These are phyloP conservation scores for Drosophila bocqueti DNA, from an alignment of 1,140 invertebrate species.

Conservation along the genomic window DNA sequence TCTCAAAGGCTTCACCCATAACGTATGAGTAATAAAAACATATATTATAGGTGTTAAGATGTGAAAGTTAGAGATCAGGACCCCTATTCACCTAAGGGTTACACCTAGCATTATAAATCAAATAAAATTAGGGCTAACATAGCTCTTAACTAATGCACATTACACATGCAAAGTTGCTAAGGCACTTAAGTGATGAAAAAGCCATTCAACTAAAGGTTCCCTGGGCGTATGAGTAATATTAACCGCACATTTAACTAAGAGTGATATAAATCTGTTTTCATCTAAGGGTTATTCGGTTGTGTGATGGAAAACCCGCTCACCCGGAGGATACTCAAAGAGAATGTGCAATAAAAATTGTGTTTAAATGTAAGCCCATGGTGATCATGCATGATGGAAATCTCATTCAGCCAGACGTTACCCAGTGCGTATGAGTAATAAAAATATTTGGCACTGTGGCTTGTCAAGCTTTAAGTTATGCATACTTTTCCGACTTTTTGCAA, in stretches of 20 bases:
- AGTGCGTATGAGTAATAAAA: slow-evolving; percentile 49
- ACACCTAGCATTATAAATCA: slow-evolving; percentile 6
- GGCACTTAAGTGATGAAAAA: slow-evolving; percentile 7
- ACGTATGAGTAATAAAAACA: neutral
- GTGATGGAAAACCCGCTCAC: too few species aligned
- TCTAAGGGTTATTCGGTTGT: neutral
- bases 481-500: slow-evolving; percentile 18
- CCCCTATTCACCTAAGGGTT: neutral
- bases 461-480: slow-evolving; percentile 32
- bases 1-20: slow-evolving; percentile 3
- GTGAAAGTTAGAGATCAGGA: slow-evolving; percentile 1
- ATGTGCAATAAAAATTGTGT: slow-evolving; percentile 1
- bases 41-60: slow-evolving; percentile 12
- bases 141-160: slow-evolving; percentile 4
- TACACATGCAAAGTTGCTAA: neutral
- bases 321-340: neutral
- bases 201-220: neutral
- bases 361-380: slow-evolving; percentile 2
- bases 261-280: slow-evolving; percentile 6
- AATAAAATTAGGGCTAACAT: slow-evolving; percentile 10
- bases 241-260: neutral
- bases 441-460: slow-evolving; percentile 5
- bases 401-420: slow-evolving; percentile 1
- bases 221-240: slow-evolving; percentile 2
- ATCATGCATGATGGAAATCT: slow-evolving; percentile 11